Evolutionary conservation across 2,888 invertebrate genomes (phyloP).

Genomic region (Bellardia pandia): DNA sequence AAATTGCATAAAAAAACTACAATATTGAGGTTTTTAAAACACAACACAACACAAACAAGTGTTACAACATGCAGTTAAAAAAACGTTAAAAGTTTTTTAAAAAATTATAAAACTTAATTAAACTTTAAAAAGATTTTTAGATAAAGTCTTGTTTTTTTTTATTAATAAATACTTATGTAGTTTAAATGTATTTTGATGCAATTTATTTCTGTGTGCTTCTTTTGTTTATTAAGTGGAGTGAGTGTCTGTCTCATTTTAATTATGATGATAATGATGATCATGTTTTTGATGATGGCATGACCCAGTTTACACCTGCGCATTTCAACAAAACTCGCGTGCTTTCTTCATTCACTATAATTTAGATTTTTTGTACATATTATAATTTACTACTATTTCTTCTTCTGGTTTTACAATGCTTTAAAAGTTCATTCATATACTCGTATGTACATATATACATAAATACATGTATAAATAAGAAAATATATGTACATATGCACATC

Average conservation of each 20-base stretch:
- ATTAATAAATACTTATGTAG: neutral
- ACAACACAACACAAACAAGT: too few relatives aligned
- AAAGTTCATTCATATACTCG: neutral
- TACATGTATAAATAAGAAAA: neutral
- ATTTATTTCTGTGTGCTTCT: slow-evolving; percentile 20
- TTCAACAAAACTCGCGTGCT: slow-evolving; percentile 45
- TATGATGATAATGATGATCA: neutral
- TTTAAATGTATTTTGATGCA: slow-evolving; percentile 53
- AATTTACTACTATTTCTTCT: neutral
- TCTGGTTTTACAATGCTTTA: neutral
- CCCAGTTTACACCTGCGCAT: slow-evolving; percentile 62
- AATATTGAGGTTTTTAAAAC: too few relatives aligned
- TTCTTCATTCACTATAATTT: slow-evolving; percentile 38
- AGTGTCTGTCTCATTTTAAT: neutral
- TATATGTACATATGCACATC: neutral
- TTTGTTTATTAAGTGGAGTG: neutral
- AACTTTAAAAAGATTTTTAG: slow-evolving; percentile 40
- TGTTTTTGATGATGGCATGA: slow-evolving; percentile 6
- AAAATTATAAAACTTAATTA: slow-evolving; percentile 37
- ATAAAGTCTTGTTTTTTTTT: slow-evolving; percentile 21
- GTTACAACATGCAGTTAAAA: slow-evolving; percentile 1
- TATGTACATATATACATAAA: neutral
- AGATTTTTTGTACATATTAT: neutral
- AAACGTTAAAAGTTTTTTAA: slow-evolving; percentile 18
- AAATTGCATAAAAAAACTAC: slow-evolving; percentile 53